Conservation (phyloP, 2,888 invertebrate genomes). For the Onthophagus sagittarius region DNA sequence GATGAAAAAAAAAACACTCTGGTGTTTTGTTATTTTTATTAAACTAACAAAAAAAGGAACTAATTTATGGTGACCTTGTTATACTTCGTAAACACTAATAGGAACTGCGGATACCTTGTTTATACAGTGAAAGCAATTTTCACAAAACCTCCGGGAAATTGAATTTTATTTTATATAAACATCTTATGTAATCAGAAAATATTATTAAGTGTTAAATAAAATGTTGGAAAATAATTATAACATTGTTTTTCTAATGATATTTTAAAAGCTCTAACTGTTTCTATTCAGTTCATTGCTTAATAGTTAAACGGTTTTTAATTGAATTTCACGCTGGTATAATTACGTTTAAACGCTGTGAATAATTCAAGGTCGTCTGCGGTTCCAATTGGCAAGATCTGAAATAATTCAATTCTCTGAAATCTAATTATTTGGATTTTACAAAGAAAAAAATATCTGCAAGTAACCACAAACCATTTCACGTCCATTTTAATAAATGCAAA, state of each 20-base stretch:
- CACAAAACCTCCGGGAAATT: not conserved
- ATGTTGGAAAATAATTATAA: no score
- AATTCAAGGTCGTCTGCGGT: not conserved
- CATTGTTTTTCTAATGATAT: no score
- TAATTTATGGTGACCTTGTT: not conserved
- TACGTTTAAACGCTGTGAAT: not conserved
- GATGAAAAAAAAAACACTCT: not conserved
- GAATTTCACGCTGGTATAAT: not conserved
- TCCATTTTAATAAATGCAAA: no score
- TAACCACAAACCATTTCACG: no score
- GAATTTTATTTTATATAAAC: not conserved
- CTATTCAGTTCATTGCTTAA: not conserved
- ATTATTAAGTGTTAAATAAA: no score
- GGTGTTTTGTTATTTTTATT: not conserved
- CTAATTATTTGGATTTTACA: no score
- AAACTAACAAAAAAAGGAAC: not conserved
- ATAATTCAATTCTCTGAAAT: not conserved
- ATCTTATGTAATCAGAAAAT: not conserved
- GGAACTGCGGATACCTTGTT: not conserved
- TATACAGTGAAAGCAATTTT: not conserved
- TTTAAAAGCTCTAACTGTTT: not conserved
- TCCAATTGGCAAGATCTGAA: not conserved
- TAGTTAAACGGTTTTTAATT: not conserved
- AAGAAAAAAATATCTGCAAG: no score
- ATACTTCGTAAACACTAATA: not conserved